phyloP scores from a whole-genome alignment of 2,113 vertebrate species.

The Epinephelus moara region DNA sequence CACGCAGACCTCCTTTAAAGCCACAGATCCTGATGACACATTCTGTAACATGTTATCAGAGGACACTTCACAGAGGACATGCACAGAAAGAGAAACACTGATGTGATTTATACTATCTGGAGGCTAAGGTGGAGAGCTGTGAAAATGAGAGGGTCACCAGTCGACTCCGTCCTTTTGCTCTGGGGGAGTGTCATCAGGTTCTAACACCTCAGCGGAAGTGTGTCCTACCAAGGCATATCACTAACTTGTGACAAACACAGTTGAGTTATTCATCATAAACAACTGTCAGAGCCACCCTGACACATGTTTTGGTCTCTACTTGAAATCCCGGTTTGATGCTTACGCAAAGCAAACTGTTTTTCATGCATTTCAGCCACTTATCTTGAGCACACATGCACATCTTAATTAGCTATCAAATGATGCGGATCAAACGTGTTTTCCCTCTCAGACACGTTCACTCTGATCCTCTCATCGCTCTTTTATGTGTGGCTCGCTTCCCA shows the following conservation, averaged over 20 bases:
- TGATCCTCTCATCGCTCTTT: constrained; percentile 42
- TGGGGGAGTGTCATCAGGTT: constrained; percentile 1
- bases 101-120: constrained; percentile 60
- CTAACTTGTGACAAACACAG: not conserved
- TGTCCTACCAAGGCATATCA: constrained; percentile 1
- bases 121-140: constrained; percentile 43
- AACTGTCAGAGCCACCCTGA: constrained; percentile 5
- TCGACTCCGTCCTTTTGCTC: constrained; percentile 10
- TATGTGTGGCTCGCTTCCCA: not conserved
- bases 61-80: constrained; percentile 53
- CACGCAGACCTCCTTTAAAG: constrained; percentile 7
- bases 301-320: constrained; percentile 13
- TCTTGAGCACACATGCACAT: constrained; percentile 40
- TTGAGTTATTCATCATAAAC: constrained; percentile 7
- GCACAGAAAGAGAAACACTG: constrained; percentile 33
- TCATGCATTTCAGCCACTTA: constrained; percentile 47
- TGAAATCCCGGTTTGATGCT: constrained; percentile 27
- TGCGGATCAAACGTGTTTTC: constrained; percentile 43
- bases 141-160: constrained; percentile 40
- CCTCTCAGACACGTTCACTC: constrained; percentile 16
- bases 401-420: constrained; percentile 55
- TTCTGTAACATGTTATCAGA: constrained; percentile 59
- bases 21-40: constrained; percentile 58
- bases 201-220: constrained; percentile 29
- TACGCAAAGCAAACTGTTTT: constrained; percentile 20